Base-by-base conservation (phyloP, 30 jellyfish, hydroid and myxozoan species). In the Cassiopea andromeda region DNA sequence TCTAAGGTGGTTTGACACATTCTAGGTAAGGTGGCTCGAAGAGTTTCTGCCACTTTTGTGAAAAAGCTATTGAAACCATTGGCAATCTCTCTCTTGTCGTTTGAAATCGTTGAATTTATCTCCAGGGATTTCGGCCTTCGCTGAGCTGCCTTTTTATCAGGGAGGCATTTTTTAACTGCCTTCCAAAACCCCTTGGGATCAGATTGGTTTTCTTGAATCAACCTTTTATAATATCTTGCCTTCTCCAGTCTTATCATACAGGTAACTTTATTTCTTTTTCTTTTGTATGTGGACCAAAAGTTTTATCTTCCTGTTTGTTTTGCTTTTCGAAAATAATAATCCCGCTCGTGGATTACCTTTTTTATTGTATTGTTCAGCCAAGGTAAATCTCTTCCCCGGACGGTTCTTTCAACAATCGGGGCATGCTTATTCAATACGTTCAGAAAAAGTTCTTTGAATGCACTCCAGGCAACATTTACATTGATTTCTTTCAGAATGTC, bases 131-230 rank as follows among this genome's bases (percentile, higher is more conserved):
- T 78, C 0, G 83, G 45, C 83, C 86, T 78, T 69, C 46, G 78
- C 48, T 83, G 78, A 44, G 78, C 61, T 46, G 85, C 71, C 43
- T 88, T 44, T 80, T 88, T 27, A 68, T 68, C 78, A 46, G 95
- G 92, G 44, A 59, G 81, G 92, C 92, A 88, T 72, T 73, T 77
- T 46, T 78, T 88, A 2, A 88, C 70, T 78, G 87, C 85, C 54
- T 78, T 88, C 95, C 95, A 88, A 64, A 88, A 69, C 3, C 86
- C 95, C 72, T 69, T 77, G 47, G 95, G 95, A 77, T 88, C 54
- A 27, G 78, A 46, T 78, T 68, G 19, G 73, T 44, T 69, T 88
- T 88, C 95, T 69, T 68, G 78, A 67, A 88, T 67, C 80, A 88
- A 49, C 8, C 60, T 38, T 44, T 80, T 64, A 27, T n/a, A 44